phyloP scores from a whole-genome alignment of 2,113 vertebrate genomes.

The Serinus canaria region DNA sequence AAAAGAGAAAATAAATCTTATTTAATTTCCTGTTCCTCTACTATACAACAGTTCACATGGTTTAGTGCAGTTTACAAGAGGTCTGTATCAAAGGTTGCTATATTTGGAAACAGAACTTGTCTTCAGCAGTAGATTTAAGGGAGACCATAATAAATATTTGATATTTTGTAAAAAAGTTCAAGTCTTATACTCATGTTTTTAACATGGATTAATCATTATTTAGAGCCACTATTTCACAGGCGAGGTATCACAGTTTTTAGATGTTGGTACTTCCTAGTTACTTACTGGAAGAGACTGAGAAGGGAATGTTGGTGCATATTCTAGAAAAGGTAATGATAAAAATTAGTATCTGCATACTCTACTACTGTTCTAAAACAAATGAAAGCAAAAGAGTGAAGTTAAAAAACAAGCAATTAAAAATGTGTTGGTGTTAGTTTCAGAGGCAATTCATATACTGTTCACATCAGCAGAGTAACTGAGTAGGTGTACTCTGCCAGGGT shows the following conservation, averaged over 20 bases:
- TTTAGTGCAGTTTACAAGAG: neutral
- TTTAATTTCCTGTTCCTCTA: neutral
- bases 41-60: rapidly evolving
- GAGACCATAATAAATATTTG: neutral
- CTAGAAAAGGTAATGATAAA: neutral
- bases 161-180: neutral
- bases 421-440: neutral
- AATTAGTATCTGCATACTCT: neutral
- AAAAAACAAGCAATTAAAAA: neutral
- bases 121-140: neutral
- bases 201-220: neutral
- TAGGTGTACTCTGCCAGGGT: neutral
- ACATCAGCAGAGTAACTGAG: neutral
- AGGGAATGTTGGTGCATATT: neutral
- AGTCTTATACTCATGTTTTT: neutral
- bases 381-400: neutral
- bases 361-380: neutral
- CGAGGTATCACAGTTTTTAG: neutral
- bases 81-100: neutral
- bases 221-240: neutral
- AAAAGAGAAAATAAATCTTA: neutral
- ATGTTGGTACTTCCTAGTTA: neutral
- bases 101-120: neutral
- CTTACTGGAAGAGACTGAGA: neutral
- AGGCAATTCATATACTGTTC: neutral